Percentiles rank a stretch among this genome's conserved stretches.
Conservation (phyloP, 1,140 invertebrate species). For the Scylla paramamosain region DNA sequence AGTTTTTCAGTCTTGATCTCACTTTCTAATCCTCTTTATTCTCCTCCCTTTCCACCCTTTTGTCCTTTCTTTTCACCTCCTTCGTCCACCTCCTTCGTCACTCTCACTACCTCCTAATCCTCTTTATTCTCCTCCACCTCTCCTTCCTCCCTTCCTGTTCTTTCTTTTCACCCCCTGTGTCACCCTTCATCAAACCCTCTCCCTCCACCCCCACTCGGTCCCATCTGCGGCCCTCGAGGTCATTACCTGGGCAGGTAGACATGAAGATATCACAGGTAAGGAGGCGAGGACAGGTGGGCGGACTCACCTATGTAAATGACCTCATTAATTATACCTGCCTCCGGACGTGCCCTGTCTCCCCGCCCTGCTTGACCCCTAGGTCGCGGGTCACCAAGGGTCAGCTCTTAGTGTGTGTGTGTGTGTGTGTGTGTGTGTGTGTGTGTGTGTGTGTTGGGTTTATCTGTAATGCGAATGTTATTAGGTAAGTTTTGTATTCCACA, state of each 20-base stretch:
- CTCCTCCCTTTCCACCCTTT: not conserved
- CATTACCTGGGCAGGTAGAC: constrained; percentile 40
- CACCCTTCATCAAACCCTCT: not conserved
- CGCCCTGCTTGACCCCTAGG: constrained; percentile 42
- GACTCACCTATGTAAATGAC: constrained; percentile 58
- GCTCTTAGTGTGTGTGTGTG: constrained; percentile 10
- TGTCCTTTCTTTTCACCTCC: too few relatives aligned
- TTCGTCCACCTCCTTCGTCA: not conserved
- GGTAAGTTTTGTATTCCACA: too few relatives aligned
- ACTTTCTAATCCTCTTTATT: too few relatives aligned
- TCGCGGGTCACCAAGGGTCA: not conserved
- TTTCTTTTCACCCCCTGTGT: not conserved
- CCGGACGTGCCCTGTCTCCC: constrained; percentile 31
- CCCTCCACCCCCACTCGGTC: not conserved
- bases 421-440: constrained; percentile 30
- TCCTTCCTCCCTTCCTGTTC: not conserved
- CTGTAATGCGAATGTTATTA: not conserved
- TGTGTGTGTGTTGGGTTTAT: not conserved
- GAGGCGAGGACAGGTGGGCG: constrained; percentile 50
- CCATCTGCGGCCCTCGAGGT: not conserved
- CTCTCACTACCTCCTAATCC: not conserved
- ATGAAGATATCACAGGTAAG: constrained; percentile 49
- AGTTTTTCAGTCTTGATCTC: too few relatives aligned
- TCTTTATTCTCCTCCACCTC: constrained; percentile 8
- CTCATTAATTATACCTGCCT: constrained; percentile 50